Base-by-base conservation (phyloP, 2,797 vertebrate genomes). In the Sebastes minor region DNA sequence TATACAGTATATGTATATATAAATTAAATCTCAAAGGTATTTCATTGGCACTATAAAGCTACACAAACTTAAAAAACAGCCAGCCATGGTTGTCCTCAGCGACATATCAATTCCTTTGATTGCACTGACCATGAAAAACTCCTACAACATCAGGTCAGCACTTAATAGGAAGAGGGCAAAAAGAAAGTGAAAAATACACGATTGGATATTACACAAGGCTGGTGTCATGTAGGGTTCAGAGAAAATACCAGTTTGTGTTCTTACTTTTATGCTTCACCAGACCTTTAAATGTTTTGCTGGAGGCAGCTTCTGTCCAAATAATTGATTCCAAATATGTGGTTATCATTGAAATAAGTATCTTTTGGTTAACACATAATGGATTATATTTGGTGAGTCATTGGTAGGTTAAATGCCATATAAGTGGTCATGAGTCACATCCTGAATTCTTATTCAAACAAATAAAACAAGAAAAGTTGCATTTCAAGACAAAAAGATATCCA, bases 61-160 rank as follows among this genome's bases (percentile, higher is more conserved):
- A 56, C n/a, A 46, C n/a, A 73, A 81, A 56, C 14, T 64, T 20
- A 33, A 25, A 76, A 57, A 66, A 66, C 18, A 7, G n/a, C 30
- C 20, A 14, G 6, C 9, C 49, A 16, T 38, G 13, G 46, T 59
- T 84, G 4, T 60, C 23, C 53, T 64, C 62, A 62, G 62, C 8
- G 14, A 76, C 64, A 64, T 33, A 79, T 64, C 23, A 35, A 6
- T 32, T 28, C 28, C 6, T 81, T 72, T 78, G 62, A 80, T 35
- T 67, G 27, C 30, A 32, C 23, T 64, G 72, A 74, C 38, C 42
- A 76, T 60, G 18, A 67, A 42, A 74, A 75, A 73, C 13, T 59
- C 38, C 38, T 28, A 42, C 63, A 71, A 56, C 62, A 63, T 76
- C 28, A 59, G 55, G 63, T 59, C 61, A 49, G 28, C 59, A 69